Conservation (phyloP, 2,797 vertebrate species). For the Notolabrus celidotus region DNA sequence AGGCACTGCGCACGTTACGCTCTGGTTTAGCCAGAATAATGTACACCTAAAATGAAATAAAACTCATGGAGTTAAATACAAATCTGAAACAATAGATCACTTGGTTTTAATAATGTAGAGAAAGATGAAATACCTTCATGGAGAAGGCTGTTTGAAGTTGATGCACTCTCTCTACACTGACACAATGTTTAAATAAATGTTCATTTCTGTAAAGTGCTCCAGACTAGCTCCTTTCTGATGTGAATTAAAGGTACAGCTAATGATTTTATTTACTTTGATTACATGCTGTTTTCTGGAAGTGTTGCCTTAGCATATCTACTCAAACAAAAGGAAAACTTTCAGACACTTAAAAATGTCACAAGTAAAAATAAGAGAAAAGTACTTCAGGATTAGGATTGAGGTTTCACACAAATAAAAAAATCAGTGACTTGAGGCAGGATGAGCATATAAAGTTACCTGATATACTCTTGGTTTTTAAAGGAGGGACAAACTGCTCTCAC, state of each 20-base stretch:
- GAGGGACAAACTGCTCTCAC: neutral
- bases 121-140: neutral
- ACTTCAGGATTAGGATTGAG: neutral
- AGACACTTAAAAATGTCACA: too few relatives aligned
- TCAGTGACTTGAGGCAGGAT: neutral
- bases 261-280: conserved; percentile 20
- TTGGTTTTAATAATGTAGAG: neutral
- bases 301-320: neutral
- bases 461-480: neutral
- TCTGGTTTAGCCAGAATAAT: conserved; percentile 99
- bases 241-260: conserved; percentile 15
- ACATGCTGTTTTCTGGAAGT: conserved; percentile 3
- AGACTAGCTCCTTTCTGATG: neutral
- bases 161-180: neutral
- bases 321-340: neutral
- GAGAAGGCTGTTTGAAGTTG: neutral
- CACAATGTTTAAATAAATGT: conserved; percentile 4
- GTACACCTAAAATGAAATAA: conserved; percentile 85
- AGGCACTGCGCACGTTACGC: conserved; percentile 97
- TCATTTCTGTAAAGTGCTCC: neutral
- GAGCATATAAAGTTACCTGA: neutral
- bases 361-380: too few relatives aligned
- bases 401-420: neutral
- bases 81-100: neutral
- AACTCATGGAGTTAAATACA: neutral